Evolutionary conservation across 2,797 vertebrate genomes (phyloP).

Genomic region (Oceanodroma leucorhoa): DNA sequence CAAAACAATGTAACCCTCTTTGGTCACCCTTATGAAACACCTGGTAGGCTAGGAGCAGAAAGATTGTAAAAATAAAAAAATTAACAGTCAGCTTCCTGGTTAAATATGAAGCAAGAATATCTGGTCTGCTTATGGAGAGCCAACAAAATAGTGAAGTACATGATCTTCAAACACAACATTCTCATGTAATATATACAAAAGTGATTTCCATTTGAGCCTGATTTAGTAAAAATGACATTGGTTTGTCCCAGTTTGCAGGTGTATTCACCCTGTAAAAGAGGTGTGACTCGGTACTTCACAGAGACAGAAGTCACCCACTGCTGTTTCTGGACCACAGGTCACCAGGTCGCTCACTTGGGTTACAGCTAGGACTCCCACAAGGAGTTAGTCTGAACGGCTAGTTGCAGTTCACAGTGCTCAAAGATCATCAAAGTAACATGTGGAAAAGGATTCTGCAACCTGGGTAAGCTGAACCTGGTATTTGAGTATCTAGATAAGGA

Average conservation of each 20-base stretch:
- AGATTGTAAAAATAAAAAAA: neutral
- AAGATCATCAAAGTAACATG: neutral
- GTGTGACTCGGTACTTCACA: neutral
- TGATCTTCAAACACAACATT: neutral
- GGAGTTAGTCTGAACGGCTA: neutral
- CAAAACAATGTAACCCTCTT: slow-evolving; percentile 15
- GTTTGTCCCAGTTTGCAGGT: neutral
- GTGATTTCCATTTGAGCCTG: neutral
- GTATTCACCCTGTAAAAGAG: neutral
- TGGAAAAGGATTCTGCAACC: neutral
- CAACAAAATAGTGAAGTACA: neutral
- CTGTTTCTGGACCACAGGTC: neutral
- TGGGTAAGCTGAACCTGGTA: neutral
- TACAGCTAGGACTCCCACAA: neutral
- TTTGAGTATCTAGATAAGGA: neutral
- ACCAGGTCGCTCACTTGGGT: neutral
- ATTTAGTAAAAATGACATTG: neutral
- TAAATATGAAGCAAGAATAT: neutral
- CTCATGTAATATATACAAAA: neutral
- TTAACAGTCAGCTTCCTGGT: neutral
- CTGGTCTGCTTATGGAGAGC: neutral
- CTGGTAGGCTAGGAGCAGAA: neutral
- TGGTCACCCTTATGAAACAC: neutral
- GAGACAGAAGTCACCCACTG: neutral
- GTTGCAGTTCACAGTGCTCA: neutral